Conservation (phyloP, 2,113 vertebrate genomes). For the Caretta caretta region DNA sequence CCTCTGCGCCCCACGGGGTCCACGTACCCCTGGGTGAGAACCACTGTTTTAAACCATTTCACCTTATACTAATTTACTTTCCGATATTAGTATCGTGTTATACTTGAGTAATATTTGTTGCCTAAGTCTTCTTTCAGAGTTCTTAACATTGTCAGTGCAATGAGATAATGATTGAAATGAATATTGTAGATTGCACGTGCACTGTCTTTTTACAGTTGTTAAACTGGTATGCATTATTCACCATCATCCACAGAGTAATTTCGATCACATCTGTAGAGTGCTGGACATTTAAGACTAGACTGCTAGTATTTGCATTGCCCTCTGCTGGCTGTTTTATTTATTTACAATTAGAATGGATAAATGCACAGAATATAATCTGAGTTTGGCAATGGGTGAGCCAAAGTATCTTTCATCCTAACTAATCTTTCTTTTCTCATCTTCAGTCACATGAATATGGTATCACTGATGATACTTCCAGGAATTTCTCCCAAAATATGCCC, state of each 20-base stretch:
- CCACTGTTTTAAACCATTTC: not conserved
- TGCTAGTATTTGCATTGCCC: constrained; percentile 40
- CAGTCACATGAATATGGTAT: rapidly evolving
- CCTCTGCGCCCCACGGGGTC: not conserved
- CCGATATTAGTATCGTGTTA: not conserved
- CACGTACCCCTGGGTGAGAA: not conserved
- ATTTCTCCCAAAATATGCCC: rapidly evolving
- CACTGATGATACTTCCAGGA: rapidly evolving
- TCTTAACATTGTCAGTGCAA: not conserved
- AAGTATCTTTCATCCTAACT: not conserved
- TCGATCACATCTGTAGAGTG: rapidly evolving
- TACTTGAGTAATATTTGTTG: not conserved
- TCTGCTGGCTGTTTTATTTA: constrained; percentile 15
- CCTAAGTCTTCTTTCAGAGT: not conserved
- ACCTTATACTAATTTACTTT: not conserved
- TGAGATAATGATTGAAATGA: not conserved
- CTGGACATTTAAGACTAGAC: not conserved
- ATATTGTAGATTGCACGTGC: not conserved
- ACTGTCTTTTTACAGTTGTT: not conserved
- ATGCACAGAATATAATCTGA: not conserved
- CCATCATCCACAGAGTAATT: not conserved
- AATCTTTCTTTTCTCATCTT: rapidly evolving
- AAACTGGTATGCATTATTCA: not conserved
- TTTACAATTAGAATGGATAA: rapidly evolving
- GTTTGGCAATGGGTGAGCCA: rapidly evolving